Base-by-base conservation (phyloP, 2,113 vertebrate genomes). In the Tetraodon nigroviridis region DNA sequence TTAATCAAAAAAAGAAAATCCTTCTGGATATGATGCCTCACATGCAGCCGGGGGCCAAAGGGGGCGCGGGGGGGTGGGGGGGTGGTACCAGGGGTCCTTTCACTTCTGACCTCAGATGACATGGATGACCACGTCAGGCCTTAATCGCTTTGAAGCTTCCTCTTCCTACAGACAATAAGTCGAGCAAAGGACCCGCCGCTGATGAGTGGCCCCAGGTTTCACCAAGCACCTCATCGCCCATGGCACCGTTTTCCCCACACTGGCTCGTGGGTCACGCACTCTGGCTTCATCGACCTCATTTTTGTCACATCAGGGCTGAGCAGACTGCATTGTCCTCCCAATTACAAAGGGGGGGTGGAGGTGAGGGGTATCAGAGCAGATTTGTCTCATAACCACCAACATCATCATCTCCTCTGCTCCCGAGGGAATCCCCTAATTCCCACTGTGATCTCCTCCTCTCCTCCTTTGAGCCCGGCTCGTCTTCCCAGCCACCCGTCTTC, bases 31-130 rank as follows among this genome's bases (percentile, higher is more conserved):
- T 58, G 49, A 56, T 56, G 53, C 1, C 24, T 60, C 4, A 20
- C 11, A 19, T 10, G 51, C 49, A 10, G 60, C 37, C 20, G 3
- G 18, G 0, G 24, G 21, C 21, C 22, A 24, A 21, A 20, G 17
- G 18, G 4, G 1, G 16, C 16, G 42, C 13, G 4, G n/a, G 42
- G 42, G 42, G 6, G 13, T 15, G 16, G 18, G 1, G 18, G 19
- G 32, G 62, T 20, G 20, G 3, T 3, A 79, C 70, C 75, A 76
- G 73, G 79, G 73, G 78, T 76, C 64, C 53, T 81, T 83, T 84
- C 80, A 82, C 85, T 76, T 83, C 66, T 85, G 83, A 84, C 81
- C 79, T 71, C 53, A 70, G 55, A 46, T 48, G 72, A 79, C 79
- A 81, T 76, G 73, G 79, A 79, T 75, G 80, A 81, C 75, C 46